Evolutionary conservation across 2,797 vertebrate species (phyloP).

Genomic region (Ctenochaetus hawaiiensis): DNA sequence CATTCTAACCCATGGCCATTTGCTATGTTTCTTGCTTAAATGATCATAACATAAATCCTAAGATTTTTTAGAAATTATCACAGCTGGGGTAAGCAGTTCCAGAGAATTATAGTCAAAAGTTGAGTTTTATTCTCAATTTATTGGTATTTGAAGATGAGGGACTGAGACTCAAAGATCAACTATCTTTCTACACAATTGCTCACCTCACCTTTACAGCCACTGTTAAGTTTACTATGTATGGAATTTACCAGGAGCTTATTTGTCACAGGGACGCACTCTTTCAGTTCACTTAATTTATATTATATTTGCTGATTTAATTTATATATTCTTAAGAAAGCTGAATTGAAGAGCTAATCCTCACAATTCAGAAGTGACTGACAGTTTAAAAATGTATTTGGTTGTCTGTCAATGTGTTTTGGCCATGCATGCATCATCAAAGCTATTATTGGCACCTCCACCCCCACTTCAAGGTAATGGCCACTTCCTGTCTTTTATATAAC

Average conservation of each 20-base stretch:
- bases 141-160: no score
- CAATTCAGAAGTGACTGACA: not conserved
- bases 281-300: not conserved
- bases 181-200: no score
- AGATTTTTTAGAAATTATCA: not conserved
- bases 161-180: no score
- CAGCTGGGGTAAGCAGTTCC: no score
- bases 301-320: not conserved
- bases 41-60: not conserved
- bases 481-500: slow-evolving; percentile 5
- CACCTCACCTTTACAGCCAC: not conserved
- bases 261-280: not conserved
- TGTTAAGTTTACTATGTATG: not conserved
- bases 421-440: not conserved
- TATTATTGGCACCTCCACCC: not conserved
- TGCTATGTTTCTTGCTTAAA: not conserved
- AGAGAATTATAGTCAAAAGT: no score
- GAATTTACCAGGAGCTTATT: not conserved
- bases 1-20: not conserved
- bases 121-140: no score
- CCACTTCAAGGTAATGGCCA: not conserved
- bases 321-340: not conserved
- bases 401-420: not conserved
- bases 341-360: not conserved
- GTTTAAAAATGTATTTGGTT: not conserved